Evolutionary conservation across 2,113 vertebrate species (phyloP).

Genomic region (Pholis gunnellus): DNA sequence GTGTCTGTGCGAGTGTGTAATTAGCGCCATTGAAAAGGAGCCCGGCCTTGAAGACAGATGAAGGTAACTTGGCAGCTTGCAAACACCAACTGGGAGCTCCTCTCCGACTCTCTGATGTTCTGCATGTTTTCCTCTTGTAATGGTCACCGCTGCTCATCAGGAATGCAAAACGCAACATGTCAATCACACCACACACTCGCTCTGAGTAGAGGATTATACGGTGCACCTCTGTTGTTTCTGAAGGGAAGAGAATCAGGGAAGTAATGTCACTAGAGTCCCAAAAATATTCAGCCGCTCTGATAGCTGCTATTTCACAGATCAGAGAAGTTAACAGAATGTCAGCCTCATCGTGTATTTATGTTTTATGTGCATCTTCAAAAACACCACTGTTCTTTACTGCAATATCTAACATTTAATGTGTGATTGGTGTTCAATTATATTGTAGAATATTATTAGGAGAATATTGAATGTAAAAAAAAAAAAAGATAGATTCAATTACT

Average conservation of each 20-base stretch:
- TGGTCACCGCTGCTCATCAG: conserved; percentile 44
- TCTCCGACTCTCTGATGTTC: conserved; percentile 36
- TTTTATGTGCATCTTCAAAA: neutral
- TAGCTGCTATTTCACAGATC: conserved; percentile 10
- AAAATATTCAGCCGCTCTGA: conserved; percentile 38
- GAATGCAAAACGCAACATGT: conserved; percentile 29
- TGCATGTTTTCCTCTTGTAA: conserved; percentile 26
- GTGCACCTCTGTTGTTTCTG: neutral
- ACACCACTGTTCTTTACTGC: neutral
- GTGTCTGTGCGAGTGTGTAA: conserved; percentile 12
- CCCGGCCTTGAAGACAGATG: conserved; percentile 30
- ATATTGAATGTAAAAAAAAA: neutral
- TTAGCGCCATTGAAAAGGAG: conserved; percentile 28
- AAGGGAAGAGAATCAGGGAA: conserved; percentile 6
- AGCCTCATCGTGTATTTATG: neutral
- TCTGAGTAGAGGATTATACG: conserved; percentile 13
- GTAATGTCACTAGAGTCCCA: conserved; percentile 17
- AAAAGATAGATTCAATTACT: neutral
- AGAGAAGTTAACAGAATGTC: conserved; percentile 34
- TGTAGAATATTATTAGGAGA: neutral
- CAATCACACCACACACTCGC: neutral
- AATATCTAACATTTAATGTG: neutral
- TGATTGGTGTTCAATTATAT: neutral
- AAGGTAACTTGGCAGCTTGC: conserved; percentile 48
- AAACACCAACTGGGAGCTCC: conserved; percentile 41